Conservation (phyloP, 2,888 invertebrate genomes). For the Bunonema sp. region DNA sequence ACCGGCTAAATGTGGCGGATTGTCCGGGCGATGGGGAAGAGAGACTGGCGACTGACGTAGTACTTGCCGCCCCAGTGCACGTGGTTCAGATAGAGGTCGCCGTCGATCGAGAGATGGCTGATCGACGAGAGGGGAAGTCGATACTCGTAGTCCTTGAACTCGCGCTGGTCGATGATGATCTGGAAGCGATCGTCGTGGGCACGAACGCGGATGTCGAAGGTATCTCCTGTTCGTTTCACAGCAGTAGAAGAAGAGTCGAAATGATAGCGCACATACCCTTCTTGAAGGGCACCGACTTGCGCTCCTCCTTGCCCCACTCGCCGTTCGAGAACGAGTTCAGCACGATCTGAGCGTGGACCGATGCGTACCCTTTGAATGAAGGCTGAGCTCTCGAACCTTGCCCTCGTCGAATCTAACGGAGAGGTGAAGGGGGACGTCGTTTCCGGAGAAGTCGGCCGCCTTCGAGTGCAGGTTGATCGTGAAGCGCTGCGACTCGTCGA, state of each 20-base stretch:
- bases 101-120: slow-evolving; percentile 25
- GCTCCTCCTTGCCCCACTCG: slow-evolving; percentile 33
- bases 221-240: too few relatives aligned
- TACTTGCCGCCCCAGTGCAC: slow-evolving; percentile 34
- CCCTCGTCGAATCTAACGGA: slow-evolving; percentile 42
- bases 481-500: slow-evolving; percentile 35
- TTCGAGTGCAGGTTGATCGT: slow-evolving; percentile 39
- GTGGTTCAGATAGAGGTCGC: slow-evolving; percentile 28
- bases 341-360: slow-evolving; percentile 30
- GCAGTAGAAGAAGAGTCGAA: too few relatives aligned
- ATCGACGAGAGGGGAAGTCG: slow-evolving; percentile 23
- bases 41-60: slow-evolving; percentile 15
- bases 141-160: slow-evolving; percentile 30
- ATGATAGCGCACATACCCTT: too few relatives aligned
- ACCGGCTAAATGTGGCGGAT: slow-evolving; percentile 38
- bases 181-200: slow-evolving; percentile 27
- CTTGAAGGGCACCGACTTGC: slow-evolving; percentile 31
- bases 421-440: slow-evolving; percentile 40
- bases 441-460: slow-evolving; percentile 40
- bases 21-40: too few relatives aligned
- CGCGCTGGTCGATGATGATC: slow-evolving; percentile 29
- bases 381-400: slow-evolving; percentile 13
- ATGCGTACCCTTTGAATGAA: background rate
- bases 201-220: slow-evolving; percentile 27
- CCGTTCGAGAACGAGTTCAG: slow-evolving; percentile 38